Evolutionary conservation across 2,113 vertebrate genomes (phyloP).

Genomic region (Panthera uncia): DNA sequence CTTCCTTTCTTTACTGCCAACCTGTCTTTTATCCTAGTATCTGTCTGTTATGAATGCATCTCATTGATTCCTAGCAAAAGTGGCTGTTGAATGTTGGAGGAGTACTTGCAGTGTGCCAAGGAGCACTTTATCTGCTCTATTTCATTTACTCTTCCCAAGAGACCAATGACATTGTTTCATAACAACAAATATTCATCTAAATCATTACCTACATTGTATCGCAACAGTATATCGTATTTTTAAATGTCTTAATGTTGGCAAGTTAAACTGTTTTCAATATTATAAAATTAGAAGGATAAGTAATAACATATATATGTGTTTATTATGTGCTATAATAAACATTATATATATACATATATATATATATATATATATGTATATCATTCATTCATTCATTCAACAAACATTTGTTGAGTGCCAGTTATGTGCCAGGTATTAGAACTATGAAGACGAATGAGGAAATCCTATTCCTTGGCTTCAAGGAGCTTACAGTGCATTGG

Average conservation of each 20-base stretch:
- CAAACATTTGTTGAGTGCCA: background rate
- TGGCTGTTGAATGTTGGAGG: background rate
- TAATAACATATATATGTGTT: background rate
- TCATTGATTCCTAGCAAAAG: conserved; percentile 14
- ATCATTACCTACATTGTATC: background rate
- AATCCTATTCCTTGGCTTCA: background rate
- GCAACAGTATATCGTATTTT: background rate
- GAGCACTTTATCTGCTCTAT: background rate
- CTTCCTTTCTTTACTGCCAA: background rate
- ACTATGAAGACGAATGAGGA: background rate
- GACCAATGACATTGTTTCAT: background rate
- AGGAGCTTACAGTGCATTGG: background rate
- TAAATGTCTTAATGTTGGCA: background rate
- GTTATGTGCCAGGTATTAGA: background rate
- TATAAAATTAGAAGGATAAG: background rate
- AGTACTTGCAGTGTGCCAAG: background rate
- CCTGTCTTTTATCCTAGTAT: background rate
- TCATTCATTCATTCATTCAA: background rate
- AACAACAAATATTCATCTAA: background rate
- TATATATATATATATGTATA: background rate
- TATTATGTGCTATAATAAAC: background rate
- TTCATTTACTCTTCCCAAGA: background rate
- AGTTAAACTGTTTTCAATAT: background rate
- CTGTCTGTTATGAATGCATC: background rate
- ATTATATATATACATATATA: background rate